Evolutionary conservation across 2,888 invertebrate species (phyloP).

Genomic region (Nasonia oneida): DNA sequence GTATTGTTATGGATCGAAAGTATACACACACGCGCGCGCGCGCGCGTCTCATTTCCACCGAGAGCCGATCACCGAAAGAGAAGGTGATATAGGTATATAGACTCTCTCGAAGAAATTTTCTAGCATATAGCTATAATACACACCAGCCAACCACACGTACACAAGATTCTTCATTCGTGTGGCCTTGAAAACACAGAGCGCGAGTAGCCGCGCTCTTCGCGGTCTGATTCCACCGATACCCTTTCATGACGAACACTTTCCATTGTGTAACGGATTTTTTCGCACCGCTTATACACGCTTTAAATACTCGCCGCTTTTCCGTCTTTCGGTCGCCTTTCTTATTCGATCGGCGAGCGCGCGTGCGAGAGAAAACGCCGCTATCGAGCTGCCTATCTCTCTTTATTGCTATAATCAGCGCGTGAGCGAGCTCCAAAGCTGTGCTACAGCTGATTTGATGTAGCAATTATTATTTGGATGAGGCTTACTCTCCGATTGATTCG

Average conservation of each 20-base stretch:
- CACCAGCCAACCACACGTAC: background rate
- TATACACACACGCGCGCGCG: background rate
- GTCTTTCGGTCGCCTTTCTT: conserved; percentile 31
- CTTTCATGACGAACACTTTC: conserved; percentile 77
- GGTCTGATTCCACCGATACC: conserved; percentile 77
- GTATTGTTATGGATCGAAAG: background rate
- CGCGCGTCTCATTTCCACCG: background rate
- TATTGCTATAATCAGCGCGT: conserved; percentile 35
- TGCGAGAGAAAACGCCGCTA: conserved; percentile 31
- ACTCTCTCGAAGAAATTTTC: conserved; percentile 9
- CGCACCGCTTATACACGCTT: conserved; percentile 57
- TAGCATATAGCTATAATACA: background rate
- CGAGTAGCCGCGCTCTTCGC: conserved; percentile 68
- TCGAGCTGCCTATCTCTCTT: background rate
- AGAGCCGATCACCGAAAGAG: background rate
- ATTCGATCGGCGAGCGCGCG: conserved; percentile 5
- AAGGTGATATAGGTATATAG: background rate
- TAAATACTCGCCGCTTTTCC: conserved; percentile 33
- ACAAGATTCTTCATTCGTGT: conserved; percentile 27
- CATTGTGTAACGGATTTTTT: conserved; percentile 77
- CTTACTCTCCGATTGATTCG: background rate
- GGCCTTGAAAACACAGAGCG: conserved; percentile 62
- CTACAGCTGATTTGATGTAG: conserved; percentile 6
- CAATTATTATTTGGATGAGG: conserved; percentile 14
- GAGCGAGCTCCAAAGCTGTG: background rate